These are phyloP conservation scores for Acanthosepion lycidas DNA, from an alignment of 2,888 invertebrate genomes.

Conservation along the genomic window DNA sequence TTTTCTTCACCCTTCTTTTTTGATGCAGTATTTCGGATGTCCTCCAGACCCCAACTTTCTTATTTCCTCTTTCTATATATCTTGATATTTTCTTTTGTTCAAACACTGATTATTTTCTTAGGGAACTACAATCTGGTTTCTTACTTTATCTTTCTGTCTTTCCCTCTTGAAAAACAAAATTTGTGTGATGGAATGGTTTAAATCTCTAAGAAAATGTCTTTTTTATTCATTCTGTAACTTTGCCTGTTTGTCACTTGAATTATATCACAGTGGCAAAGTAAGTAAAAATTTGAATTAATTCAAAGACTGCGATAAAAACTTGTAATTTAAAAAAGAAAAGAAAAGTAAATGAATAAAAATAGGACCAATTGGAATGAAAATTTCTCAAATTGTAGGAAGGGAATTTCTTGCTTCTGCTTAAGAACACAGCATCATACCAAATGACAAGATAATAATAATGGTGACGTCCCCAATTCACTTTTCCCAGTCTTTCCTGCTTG, in stretches of 20 bases:
- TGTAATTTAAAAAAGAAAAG: not conserved
- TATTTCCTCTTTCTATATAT: not conserved
- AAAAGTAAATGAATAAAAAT: not conserved
- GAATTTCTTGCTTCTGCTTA: not conserved
- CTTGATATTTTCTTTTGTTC: not conserved
- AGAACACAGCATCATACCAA: not conserved
- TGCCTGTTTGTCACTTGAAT: not conserved
- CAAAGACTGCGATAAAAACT: not conserved
- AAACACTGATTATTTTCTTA: not conserved
- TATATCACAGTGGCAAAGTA: not conserved
- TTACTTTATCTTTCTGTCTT: not conserved
- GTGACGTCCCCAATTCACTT: not conserved
- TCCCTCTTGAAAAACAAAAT: not conserved
- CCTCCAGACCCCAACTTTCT: conserved; percentile 38
- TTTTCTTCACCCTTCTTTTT: conserved; percentile 45
- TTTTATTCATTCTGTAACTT: not conserved
- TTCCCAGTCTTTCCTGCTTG: not conserved
- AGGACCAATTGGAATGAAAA: not conserved
- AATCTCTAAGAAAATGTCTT: not conserved
- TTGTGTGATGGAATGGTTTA: not conserved
- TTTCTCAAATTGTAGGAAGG: not conserved
- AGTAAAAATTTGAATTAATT: not conserved
- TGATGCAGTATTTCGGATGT: conserved; percentile 47
- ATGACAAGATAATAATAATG: conserved; percentile 10
- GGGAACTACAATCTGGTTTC: not conserved